Base-by-base conservation (phyloP, 2,888 invertebrate genomes). In the Parasteatoda lunata region DNA sequence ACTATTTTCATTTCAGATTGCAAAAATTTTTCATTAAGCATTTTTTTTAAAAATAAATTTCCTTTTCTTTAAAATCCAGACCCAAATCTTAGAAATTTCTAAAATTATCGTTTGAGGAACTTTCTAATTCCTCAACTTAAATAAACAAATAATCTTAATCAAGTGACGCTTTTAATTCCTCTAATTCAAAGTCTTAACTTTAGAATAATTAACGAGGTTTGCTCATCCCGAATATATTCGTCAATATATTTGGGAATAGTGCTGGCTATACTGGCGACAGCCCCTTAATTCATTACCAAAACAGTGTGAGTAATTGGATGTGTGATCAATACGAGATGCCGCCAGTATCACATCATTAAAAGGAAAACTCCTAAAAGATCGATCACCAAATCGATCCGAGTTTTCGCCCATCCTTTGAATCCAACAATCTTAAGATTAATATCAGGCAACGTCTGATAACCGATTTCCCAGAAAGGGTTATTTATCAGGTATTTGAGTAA, bases 311-410 rank as follows among this genome's bases (percentile, higher is more conserved):
- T 71, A 80, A 80, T 72, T 80, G 72, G 52, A 59, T 65, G 72
- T 49, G 49, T 45, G 80, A 80, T 80, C 80, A 80, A 80, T 80
- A 30, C 30, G 30, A 49, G 45, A 65, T 30, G 65, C 65, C 30
- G 70, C 70, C 54, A 59, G 48, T 70, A 78, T 70, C 65, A 71
- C 72, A 72, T 80, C 80, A 72, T 80, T 80, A 80, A 80, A 80
- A 15, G 30, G 78, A 68, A 52, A 64, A 15, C 64, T 30, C 13
- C 64, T 15, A 48, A 30, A 64, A 70, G 66, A 80, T 80, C 80
- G 80, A 80, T 80, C 49, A 51, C 15, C 30, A 30, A 64, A 79
- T 79, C 72, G 72, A 72, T 48, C 65, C 30, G 47, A 71, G 59
- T 78, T 78, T 71, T 4, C 71, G 47, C 78, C 47, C 70, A 71